These are phyloP conservation scores for Agrochola lota DNA, from an alignment of 2,888 invertebrate genomes.

Conservation along the genomic window DNA sequence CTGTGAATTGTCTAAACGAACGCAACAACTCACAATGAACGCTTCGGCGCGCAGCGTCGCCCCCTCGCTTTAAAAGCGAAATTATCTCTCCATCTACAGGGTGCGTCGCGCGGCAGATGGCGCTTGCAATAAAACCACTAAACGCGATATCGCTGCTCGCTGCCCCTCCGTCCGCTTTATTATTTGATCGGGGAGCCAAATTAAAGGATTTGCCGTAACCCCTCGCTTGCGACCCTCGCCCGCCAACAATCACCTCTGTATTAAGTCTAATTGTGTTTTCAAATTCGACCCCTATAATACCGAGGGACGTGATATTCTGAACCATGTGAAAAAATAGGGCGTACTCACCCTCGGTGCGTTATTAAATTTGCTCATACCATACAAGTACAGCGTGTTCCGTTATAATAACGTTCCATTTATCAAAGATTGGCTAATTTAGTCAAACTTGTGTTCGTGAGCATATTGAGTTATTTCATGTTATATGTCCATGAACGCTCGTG, in stretches of 20 bases:
- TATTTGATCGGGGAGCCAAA: slow-evolving; percentile 91
- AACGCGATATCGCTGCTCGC: slow-evolving; percentile 88
- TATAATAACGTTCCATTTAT: slow-evolving; percentile 70
- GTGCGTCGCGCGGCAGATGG: slow-evolving; percentile 87
- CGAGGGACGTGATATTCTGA: slow-evolving; percentile 80
- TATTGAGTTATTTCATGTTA: slow-evolving; percentile 77
- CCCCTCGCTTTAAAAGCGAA: slow-evolving; percentile 85
- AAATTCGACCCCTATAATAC: slow-evolving; percentile 88
- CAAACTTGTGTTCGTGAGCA: slow-evolving; percentile 74
- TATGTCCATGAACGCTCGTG: slow-evolving; percentile 79
- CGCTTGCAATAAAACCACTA: slow-evolving; percentile 91
- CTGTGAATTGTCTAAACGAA: slow-evolving; percentile 87
- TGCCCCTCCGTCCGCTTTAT: slow-evolving; percentile 88
- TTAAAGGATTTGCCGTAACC: slow-evolving; percentile 90
- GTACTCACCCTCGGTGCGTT: slow-evolving; percentile 81
- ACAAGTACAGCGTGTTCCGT: slow-evolving; percentile 75
- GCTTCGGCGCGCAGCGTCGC: slow-evolving; percentile 74
- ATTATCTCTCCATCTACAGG: slow-evolving; percentile 89
- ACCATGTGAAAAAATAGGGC: slow-evolving; percentile 88
- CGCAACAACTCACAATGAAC: slow-evolving; percentile 85
- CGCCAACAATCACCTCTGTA: slow-evolving; percentile 90
- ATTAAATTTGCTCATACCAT: slow-evolving; percentile 82
- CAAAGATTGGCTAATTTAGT: slow-evolving; percentile 67
- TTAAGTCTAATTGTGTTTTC: slow-evolving; percentile 91
- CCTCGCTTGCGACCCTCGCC: slow-evolving; percentile 87